Base-by-base conservation (phyloP, 2,797 vertebrate species). In the Limosa lapponica region DNA sequence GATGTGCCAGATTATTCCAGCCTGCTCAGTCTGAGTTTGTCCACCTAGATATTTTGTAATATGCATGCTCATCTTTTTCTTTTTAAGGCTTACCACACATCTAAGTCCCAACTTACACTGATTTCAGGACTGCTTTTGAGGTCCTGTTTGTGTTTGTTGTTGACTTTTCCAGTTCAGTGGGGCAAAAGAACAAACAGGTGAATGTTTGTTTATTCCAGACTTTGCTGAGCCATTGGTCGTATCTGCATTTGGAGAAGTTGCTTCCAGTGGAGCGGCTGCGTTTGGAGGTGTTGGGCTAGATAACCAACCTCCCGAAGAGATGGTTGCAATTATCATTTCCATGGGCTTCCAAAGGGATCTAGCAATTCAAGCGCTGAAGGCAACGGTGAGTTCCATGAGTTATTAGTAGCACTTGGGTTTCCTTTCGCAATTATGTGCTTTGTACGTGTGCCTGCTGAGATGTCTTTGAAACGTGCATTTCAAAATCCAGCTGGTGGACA, bases 311-410 rank as follows among this genome's bases (percentile, higher is more conserved):
- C 99, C 99, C 0, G 99, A 99, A 97, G 99, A 99, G 97, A 99
- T 98, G 88, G 96, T 99, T 51, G 97, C 99, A 94, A 99, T 99
- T 91, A 99, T 99, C 55, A 98, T 99, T 24, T 99, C 99, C 34
- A 99, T 99, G 99, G 99, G 99, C 93, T 99, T 99, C 98, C 99
- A 99, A 66, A 98, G 99, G 91, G 97, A 97, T 94, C 98, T 99
- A 94, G 99, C 98, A 44, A 97, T 99, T 93, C 98, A 98, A 58
- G 99, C 99, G 0, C 98, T 99, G 34, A 99, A 98, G 96, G 98
- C 99, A 92, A 99, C 98, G 58, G 99, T 99, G 97, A 98, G 99
- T 98, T 13, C 34, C 14, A 6, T 51, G 67, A 30, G 30, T 48
- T 93, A 18, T 6, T 54, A 44, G 24, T 73, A 64, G 34, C 66